These are phyloP conservation scores for Drosophila sulfurigaster DNA, from an alignment of 1,140 invertebrate genomes.

Conservation along the genomic window DNA sequence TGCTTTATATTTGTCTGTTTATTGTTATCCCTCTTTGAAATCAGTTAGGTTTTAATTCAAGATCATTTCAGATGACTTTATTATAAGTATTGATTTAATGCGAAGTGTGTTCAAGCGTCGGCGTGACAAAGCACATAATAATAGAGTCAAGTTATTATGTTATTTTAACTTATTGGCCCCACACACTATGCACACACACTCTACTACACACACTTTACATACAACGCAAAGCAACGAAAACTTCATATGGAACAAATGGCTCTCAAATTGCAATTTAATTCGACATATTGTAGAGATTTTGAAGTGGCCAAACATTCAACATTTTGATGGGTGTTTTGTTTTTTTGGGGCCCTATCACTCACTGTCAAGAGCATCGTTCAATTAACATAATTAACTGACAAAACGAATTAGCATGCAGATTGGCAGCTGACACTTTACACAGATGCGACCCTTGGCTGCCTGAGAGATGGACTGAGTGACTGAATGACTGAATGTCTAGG, in stretches of 20 bases:
- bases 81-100: constrained; percentile 4
- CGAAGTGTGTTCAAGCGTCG: constrained; percentile 21
- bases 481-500: background rate
- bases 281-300: constrained; percentile 56
- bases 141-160: background rate
- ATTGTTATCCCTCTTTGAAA: background rate
- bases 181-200: constrained; percentile 2
- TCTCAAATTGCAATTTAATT: constrained; percentile 80
- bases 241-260: constrained; percentile 30
- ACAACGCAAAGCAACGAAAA: constrained; percentile 26
- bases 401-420: constrained; percentile 67
- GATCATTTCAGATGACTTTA: background rate
- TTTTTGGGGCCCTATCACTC: constrained; percentile 66
- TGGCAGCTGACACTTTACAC: constrained; percentile 61
- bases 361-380: constrained; percentile 80
- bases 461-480: background rate
- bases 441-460: constrained; percentile 11
- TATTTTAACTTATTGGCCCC: constrained; percentile 10
- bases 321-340: constrained; percentile 63
- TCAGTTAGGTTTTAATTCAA: background rate
- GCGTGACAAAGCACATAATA: constrained; percentile 6
- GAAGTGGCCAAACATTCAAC: constrained; percentile 72
- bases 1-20: background rate
- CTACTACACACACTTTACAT: constrained; percentile 23
- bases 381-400: constrained; percentile 81